Conservation (phyloP, 1,140 invertebrate genomes). For the Drosophila sp. region DNA sequence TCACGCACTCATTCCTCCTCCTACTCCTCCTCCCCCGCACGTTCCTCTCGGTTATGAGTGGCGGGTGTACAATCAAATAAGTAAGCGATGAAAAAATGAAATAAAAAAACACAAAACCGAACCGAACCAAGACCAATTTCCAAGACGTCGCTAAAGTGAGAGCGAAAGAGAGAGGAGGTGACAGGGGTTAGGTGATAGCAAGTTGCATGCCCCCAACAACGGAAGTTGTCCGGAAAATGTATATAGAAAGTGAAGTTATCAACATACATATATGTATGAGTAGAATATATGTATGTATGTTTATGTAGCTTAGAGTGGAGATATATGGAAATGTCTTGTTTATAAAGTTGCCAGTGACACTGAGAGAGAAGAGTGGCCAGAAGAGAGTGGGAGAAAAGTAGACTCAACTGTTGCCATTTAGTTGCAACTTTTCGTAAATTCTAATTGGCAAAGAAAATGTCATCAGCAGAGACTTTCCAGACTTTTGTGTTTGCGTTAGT, state of each 20-base stretch:
- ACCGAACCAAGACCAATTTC: constrained; percentile 38
- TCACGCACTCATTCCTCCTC: constrained; percentile 35
- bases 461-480: constrained; percentile 43
- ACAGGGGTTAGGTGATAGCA: constrained; percentile 22
- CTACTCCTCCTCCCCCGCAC: neutral
- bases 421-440: constrained; percentile 59
- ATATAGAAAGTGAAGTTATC: constrained; percentile 61
- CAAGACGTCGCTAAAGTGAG: constrained; percentile 31
- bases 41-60: constrained; percentile 51
- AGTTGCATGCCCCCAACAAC: constrained; percentile 54
- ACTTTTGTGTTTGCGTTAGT: constrained; percentile 32
- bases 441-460: constrained; percentile 53
- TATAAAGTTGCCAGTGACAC: constrained; percentile 49
- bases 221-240: constrained; percentile 60
- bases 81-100: constrained; percentile 44
- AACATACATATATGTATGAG: constrained; percentile 41
- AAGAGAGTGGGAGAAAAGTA: neutral
- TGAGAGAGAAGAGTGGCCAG: constrained; percentile 18
- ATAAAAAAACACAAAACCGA: neutral
- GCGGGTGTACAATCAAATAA: constrained; percentile 51
- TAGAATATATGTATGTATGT: constrained; percentile 14
- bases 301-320: neutral
- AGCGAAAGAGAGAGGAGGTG: neutral
- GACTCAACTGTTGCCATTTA: constrained; percentile 54
- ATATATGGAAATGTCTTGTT: constrained; percentile 20